These are phyloP conservation scores for Cotesia glomerata DNA, from an alignment of 1,140 invertebrate species.

Conservation along the genomic window DNA sequence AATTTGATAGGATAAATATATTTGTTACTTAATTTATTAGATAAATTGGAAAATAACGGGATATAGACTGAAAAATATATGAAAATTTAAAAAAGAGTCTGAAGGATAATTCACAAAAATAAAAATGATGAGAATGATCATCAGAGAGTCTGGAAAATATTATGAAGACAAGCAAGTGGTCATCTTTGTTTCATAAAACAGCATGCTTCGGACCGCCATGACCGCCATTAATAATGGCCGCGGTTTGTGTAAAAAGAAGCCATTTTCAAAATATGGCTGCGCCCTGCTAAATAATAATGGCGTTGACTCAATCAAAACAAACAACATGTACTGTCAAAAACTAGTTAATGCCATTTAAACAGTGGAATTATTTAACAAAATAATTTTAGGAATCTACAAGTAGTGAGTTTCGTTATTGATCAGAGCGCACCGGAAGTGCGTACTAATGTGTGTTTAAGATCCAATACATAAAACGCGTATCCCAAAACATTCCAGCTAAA, in stretches of 20 bases:
- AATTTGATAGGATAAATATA: too few species aligned
- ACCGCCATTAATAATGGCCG: slow-evolving; percentile 35
- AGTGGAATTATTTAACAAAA: not conserved
- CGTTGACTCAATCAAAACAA: slow-evolving; percentile 67
- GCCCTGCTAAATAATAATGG: slow-evolving; percentile 66
- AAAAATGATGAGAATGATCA: not conserved
- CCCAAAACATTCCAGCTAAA: slow-evolving; percentile 17
- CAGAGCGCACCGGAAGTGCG: slow-evolving; percentile 52
- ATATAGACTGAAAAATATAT: too few species aligned
- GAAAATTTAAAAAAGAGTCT: too few species aligned
- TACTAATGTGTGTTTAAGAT: slow-evolving; percentile 37
- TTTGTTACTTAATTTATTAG: too few species aligned
- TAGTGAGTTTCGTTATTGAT: slow-evolving; percentile 43
- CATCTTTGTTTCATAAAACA: slow-evolving; percentile 22
- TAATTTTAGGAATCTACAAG: slow-evolving; percentile 7
- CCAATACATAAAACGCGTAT: slow-evolving; percentile 17
- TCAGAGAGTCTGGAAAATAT: not conserved
- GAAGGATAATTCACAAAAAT: too few species aligned
- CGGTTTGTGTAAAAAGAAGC: slow-evolving; percentile 58
- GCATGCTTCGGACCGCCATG: slow-evolving; percentile 33
- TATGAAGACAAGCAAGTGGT: not conserved
- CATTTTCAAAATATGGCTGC: slow-evolving; percentile 77
- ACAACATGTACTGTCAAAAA: slow-evolving; percentile 60
- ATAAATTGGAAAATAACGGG: too few species aligned
- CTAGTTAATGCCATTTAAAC: too few species aligned